Evolutionary conservation across 1,140 invertebrate species (phyloP), one percentile per base, ranked within the genome.

Genomic region (Lepidurus couesii): DNA sequence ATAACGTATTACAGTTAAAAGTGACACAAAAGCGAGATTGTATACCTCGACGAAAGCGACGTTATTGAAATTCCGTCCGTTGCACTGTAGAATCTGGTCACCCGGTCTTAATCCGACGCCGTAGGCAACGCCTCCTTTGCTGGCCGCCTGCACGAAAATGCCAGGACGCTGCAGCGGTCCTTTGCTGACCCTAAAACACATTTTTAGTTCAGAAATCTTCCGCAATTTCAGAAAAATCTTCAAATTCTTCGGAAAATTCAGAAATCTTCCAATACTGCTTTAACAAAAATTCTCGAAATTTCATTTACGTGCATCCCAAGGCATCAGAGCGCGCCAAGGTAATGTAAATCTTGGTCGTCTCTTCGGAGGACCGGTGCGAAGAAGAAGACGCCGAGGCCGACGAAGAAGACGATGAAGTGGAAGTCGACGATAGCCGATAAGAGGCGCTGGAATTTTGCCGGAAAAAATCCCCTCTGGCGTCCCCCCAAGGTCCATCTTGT

Each of bases 71-170:
- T 90, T 89, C 44, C 91, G 88, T 81, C 93, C 94, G 84, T 98
- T 98, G 84, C 95, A 96, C 82, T 92, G 90, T 24, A 97, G 84
- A 74, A 98, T 95, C 84, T 97, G 94, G 85, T 98, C 96, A 1
- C 95, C 95, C 0, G 94, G 92, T 83, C 93, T 89, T 10, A 98
- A 85, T 0, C 95, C 95, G 3, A 93, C 92, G 80, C 94, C 92
- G 77, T 92, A 86, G 0, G 95, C 95, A 76, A 96, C 90, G 43
- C 95, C 94, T 1, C 91, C 91, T 81, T 94, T 92, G 84, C 93
- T 92, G n/a, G 95, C 95, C 81, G 93, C 94, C 87, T 97, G 92
- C 9, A 96, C 90, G 83, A 93, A 96, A 78, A 96, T 94, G 11
- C 94, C 94, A 1, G 92, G 92, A 82, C 91, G 91, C 88, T 93